Conservation (phyloP, 2,113 vertebrate genomes). For the Sigmodon hispidus region DNA sequence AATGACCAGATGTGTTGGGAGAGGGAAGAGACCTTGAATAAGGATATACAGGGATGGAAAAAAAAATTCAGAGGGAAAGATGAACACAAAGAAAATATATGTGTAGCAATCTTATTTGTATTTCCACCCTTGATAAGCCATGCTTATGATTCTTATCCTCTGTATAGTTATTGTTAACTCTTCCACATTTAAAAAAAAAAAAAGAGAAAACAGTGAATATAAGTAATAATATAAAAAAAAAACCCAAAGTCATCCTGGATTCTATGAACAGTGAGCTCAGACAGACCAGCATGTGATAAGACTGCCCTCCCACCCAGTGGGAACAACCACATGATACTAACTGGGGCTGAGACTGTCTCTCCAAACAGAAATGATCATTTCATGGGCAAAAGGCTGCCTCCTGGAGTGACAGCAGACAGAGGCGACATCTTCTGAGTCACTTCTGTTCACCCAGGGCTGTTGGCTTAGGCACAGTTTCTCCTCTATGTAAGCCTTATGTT, state of each 20-base stretch:
- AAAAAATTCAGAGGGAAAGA: too few relatives aligned
- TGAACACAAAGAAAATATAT: too few relatives aligned
- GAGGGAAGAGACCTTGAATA: too few relatives aligned
- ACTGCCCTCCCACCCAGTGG: background rate
- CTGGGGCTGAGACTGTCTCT: background rate
- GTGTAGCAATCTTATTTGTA: too few relatives aligned
- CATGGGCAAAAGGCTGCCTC: background rate
- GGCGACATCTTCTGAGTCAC: background rate
- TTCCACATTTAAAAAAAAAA: too few relatives aligned
- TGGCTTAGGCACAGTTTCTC: background rate
- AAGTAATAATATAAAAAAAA: too few relatives aligned
- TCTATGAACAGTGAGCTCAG: background rate
- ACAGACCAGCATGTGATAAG: background rate
- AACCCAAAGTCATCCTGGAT: background rate
- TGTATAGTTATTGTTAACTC: too few relatives aligned
- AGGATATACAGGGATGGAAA: too few relatives aligned
- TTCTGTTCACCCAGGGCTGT: background rate
- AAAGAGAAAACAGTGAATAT: too few relatives aligned
- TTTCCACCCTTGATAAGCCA: too few relatives aligned
- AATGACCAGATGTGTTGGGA: too few relatives aligned
- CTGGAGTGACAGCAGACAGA: background rate
- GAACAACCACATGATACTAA: background rate
- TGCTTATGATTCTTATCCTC: too few relatives aligned
- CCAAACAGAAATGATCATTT: background rate
- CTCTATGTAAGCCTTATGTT: background rate